Percentiles rank a stretch among this genome's conserved stretches.
Conservation (phyloP, 2,797 vertebrate genomes). For the Esox lucius region DNA sequence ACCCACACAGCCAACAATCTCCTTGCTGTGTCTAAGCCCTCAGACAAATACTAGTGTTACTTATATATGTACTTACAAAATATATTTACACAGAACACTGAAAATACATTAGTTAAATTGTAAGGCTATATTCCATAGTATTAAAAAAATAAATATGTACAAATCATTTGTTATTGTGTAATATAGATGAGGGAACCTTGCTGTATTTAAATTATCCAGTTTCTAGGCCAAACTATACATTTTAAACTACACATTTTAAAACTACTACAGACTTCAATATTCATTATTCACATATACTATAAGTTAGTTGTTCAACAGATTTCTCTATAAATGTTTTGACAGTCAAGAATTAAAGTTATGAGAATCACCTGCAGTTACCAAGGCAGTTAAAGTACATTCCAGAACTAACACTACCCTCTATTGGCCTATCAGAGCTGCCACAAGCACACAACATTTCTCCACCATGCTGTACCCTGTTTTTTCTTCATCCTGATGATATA, state of each 20-base stretch:
- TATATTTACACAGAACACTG: not conserved
- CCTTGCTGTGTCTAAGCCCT: not conserved
- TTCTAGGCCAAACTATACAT: not conserved
- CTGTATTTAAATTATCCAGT: not conserved
- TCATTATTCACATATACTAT: too few relatives aligned
- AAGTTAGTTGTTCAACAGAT: not conserved
- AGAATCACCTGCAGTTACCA: conserved; percentile 47
- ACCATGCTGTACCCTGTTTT: conserved; percentile 1
- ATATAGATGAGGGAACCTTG: not conserved
- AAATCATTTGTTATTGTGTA: not conserved
- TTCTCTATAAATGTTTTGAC: conserved; percentile 26
- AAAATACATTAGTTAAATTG: not conserved
- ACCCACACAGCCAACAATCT: not conserved
- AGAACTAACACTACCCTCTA: conserved; percentile 25
- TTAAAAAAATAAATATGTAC: not conserved
- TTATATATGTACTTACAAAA: not conserved
- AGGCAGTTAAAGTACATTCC: not conserved
- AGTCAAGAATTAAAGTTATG: conserved; percentile 37
- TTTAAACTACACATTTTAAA: conserved; percentile 6
- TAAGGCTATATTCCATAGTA: too few relatives aligned
- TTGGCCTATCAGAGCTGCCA: conserved; percentile 6
- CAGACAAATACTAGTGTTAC: not conserved
- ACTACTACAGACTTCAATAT: not conserved
- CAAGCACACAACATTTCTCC: not conserved
- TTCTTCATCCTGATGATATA: not conserved